Conservation (phyloP, 1,140 invertebrate genomes). For the Drosophila bipectinata region DNA sequence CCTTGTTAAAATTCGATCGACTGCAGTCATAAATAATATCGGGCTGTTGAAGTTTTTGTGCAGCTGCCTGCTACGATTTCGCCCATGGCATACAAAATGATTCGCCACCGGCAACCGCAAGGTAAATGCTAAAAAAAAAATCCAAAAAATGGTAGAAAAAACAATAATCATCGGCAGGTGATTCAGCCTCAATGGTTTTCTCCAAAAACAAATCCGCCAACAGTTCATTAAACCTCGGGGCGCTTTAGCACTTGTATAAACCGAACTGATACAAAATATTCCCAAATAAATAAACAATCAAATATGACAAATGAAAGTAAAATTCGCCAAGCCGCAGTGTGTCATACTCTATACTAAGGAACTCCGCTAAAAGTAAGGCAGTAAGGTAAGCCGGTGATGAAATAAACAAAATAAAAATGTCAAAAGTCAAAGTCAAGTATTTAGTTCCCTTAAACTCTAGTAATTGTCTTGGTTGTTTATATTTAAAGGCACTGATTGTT, state of each 20-base stretch:
- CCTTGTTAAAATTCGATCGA: constrained; percentile 54
- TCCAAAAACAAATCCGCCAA: constrained; percentile 67
- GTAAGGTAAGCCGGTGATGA: neutral
- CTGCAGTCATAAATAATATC: constrained; percentile 64
- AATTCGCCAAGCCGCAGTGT: constrained; percentile 40
- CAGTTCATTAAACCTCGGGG: constrained; percentile 68
- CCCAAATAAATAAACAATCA: constrained; percentile 69
- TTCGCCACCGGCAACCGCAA: constrained; percentile 35
- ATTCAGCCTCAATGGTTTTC: constrained; percentile 69
- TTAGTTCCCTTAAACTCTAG: no score
- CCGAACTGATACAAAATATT: constrained; percentile 60
- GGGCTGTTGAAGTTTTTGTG: constrained; percentile 30
- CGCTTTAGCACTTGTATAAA: constrained; percentile 48
- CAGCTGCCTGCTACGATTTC: constrained; percentile 61
- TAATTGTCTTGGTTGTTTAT: neutral
- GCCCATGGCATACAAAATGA: constrained; percentile 70
- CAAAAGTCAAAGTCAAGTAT: neutral
- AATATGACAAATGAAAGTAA: constrained; percentile 58
- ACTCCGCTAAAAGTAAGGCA: neutral
- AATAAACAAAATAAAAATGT: constrained; percentile 8
- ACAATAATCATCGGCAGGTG: constrained; percentile 46
- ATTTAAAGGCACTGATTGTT: neutral
- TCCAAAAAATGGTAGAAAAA: constrained; percentile 18
- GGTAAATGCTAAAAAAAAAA: constrained; percentile 57
- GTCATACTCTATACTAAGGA: constrained; percentile 47